A percentile compares a stretch with the other conserved stretches of the same genome.
These are phyloP conservation scores for Alosa sapidissima DNA, from an alignment of 2,797 vertebrate species.

Conservation along the genomic window DNA sequence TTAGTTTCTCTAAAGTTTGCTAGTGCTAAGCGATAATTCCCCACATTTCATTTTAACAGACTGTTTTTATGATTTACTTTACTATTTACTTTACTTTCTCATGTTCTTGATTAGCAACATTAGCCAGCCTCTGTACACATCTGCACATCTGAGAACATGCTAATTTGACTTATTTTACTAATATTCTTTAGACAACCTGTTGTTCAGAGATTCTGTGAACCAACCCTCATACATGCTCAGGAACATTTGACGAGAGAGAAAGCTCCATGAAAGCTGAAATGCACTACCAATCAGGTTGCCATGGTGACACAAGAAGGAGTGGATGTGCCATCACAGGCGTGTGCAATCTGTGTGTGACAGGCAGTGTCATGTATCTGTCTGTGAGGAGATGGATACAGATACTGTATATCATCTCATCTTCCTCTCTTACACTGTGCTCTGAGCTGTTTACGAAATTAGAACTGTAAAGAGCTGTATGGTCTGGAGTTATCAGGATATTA, in stretches of 20 bases:
- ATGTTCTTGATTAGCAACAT: background rate
- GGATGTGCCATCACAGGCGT: background rate
- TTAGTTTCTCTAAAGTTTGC: background rate
- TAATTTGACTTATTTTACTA: background rate
- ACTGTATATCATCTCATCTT: background rate
- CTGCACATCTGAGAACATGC: background rate
- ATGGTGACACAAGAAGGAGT: background rate
- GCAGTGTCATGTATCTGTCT: background rate
- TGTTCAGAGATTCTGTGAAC: background rate
- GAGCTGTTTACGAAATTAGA: background rate
- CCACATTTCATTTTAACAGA: background rate
- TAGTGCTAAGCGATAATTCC: background rate
- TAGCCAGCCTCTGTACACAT: background rate
- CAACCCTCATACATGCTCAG: background rate
- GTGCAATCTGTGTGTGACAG: background rate
- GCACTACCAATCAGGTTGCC: constrained; percentile 12
- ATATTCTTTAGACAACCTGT: background rate
- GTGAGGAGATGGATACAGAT: background rate
- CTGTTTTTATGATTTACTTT: background rate
- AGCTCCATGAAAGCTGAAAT: background rate
- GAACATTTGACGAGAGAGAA: background rate
- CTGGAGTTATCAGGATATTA: background rate
- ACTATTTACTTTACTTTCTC: background rate
- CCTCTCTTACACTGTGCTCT: background rate
- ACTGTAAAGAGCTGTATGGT: background rate